Conservation (phyloP, 2,888 invertebrate species). For the Lycocerus yunnanus region DNA sequence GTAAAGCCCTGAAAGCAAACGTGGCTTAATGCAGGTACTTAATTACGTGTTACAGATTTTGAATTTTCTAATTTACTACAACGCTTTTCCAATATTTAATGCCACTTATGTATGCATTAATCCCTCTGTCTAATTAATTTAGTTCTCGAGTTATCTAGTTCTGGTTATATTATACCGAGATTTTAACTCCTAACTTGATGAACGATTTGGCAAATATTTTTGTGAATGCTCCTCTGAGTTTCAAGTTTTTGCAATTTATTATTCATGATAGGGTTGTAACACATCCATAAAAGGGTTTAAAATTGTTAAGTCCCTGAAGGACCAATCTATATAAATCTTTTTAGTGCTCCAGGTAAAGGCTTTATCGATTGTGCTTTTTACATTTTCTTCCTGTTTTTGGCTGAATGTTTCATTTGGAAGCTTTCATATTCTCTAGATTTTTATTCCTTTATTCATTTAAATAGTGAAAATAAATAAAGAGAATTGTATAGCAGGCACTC, state of each 20-base stretch:
- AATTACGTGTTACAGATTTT: neutral
- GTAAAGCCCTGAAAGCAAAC: neutral
- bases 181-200: neutral
- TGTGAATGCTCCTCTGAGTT: neutral
- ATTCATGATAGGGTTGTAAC: neutral
- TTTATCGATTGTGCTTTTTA: neutral
- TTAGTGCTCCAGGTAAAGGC: neutral
- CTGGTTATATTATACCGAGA: neutral
- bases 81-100: neutral
- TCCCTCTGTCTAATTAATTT: neutral
- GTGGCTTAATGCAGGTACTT: neutral
- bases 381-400: neutral
- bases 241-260: neutral
- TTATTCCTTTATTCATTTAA: neutral
- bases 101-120: neutral
- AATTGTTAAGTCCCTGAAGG: conserved; percentile 1
- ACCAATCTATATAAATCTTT: neutral
- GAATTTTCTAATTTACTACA: neutral
- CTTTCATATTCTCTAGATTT: neutral
- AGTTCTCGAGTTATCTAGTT: neutral
- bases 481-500: neutral
- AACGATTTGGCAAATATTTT: neutral
- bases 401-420: neutral
- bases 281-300: neutral
- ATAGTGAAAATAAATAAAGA: neutral